Evolutionary conservation across 1,140 invertebrate genomes (phyloP).

Genomic region (Trachymyrmex cornetzi): DNA sequence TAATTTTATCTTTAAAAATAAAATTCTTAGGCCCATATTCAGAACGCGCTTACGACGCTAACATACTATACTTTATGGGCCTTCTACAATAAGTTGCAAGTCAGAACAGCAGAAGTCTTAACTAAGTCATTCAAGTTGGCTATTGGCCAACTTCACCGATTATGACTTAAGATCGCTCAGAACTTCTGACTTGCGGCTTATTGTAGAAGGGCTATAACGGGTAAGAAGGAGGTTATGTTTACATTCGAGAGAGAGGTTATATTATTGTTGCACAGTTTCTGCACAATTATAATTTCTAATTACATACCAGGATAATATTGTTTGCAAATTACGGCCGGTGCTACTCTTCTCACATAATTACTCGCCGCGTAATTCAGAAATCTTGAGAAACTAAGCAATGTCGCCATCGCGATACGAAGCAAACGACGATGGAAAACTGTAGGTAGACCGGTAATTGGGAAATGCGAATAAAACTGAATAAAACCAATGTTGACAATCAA

Average conservation of each 20-base stretch:
- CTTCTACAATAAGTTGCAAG: too few relatives aligned
- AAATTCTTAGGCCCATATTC: not conserved
- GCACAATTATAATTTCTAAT: not conserved
- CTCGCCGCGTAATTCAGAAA: constrained; percentile 55
- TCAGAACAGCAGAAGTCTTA: too few relatives aligned
- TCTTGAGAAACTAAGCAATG: constrained; percentile 60
- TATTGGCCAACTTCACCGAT: too few relatives aligned
- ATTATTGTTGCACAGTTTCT: not conserved
- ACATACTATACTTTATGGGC: too few relatives aligned
- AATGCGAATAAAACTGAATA: not conserved
- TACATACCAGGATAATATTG: constrained; percentile 67
- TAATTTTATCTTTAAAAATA: not conserved
- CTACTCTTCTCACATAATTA: constrained; percentile 67
- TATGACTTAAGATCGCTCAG: too few relatives aligned
- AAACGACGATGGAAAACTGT: too few relatives aligned
- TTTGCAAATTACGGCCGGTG: constrained; percentile 14
- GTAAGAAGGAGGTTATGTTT: not conserved
- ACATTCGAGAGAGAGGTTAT: constrained; percentile 14
- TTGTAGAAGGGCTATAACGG: too few relatives aligned
- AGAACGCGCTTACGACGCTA: too few relatives aligned
- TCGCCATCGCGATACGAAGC: constrained; percentile 63
- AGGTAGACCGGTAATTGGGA: not conserved
- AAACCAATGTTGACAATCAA: not conserved
- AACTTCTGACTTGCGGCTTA: too few relatives aligned
- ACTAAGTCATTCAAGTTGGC: too few relatives aligned